Conservation (phyloP, 2,113 vertebrate genomes). For the Sprattus sprattus region DNA sequence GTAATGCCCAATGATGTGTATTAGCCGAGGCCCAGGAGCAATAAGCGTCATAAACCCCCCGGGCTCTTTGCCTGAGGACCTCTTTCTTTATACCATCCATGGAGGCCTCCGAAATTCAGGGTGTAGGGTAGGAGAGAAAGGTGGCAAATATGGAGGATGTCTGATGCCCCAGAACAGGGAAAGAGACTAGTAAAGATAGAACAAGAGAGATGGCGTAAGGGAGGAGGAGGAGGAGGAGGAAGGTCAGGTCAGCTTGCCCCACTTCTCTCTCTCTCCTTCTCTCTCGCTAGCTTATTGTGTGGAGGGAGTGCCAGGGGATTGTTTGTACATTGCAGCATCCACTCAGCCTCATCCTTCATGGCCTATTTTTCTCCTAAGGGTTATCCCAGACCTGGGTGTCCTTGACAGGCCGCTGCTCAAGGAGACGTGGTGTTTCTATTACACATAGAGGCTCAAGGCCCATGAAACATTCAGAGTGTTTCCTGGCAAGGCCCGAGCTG, state of each 20-base stretch:
- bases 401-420: neutral
- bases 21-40: neutral
- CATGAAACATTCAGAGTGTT: slow-evolving; percentile 8
- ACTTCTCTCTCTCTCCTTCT: neutral
- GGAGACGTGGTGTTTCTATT: neutral
- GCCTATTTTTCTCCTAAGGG: neutral
- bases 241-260: neutral
- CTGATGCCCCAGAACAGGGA: too few relatives aligned
- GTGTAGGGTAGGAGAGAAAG: neutral
- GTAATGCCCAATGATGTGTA: neutral
- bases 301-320: neutral
- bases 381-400: neutral
- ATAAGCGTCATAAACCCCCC: neutral
- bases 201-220: slow-evolving; percentile 4
- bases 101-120: neutral
- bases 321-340: neutral
- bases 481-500: neutral
- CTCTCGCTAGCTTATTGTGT: neutral
- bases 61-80: neutral
- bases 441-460: neutral
- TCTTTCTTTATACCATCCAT: neutral
- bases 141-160: neutral
- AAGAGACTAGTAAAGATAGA: neutral
- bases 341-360: neutral
- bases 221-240: neutral